A percentile compares a stretch with the other conserved stretches of the same genome.
These are phyloP conservation scores for Hypena proboscidalis DNA, from an alignment of 2,888 invertebrate species.

Conservation along the genomic window DNA sequence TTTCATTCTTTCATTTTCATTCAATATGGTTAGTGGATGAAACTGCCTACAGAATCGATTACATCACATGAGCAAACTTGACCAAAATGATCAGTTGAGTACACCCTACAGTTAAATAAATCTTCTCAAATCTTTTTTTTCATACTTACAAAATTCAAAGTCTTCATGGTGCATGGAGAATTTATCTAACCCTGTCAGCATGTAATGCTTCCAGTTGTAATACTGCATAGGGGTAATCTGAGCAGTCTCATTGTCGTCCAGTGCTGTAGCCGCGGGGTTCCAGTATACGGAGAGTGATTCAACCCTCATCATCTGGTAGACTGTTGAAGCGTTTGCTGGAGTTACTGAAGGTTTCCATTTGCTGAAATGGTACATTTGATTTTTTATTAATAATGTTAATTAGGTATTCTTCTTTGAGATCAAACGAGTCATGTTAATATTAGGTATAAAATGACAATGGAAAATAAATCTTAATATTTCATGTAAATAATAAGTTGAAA, in stretches of 20 bases:
- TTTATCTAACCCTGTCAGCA: constrained; percentile 90
- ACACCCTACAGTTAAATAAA: neutral
- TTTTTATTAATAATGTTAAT: too few relatives aligned
- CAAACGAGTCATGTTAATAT: too few relatives aligned
- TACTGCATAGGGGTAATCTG: constrained; percentile 84
- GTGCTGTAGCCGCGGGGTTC: constrained; percentile 86
- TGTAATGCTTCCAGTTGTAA: constrained; percentile 90
- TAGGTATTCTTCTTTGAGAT: too few relatives aligned
- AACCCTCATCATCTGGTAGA: constrained; percentile 91
- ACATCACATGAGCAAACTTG: too few relatives aligned
- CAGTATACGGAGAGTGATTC: constrained; percentile 92
- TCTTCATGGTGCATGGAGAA: constrained; percentile 91
- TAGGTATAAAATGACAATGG: neutral
- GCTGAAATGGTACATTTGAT: constrained; percentile 59
- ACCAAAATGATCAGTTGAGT: too few relatives aligned
- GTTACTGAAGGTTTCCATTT: constrained; percentile 91
- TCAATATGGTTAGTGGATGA: too few relatives aligned
- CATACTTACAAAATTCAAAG: constrained; percentile 91
- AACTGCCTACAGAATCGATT: too few relatives aligned
- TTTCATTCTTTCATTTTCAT: too few relatives aligned
- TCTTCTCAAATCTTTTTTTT: too few relatives aligned
- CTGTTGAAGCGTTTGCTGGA: constrained; percentile 83
- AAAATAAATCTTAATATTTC: neutral
- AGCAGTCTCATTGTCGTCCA: constrained; percentile 83
- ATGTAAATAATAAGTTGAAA: too few relatives aligned